A percentile compares a stretch with the other conserved stretches of the same genome.
Conservation (phyloP, 2,113 vertebrate genomes). For the Dipodomys merriami region DNA sequence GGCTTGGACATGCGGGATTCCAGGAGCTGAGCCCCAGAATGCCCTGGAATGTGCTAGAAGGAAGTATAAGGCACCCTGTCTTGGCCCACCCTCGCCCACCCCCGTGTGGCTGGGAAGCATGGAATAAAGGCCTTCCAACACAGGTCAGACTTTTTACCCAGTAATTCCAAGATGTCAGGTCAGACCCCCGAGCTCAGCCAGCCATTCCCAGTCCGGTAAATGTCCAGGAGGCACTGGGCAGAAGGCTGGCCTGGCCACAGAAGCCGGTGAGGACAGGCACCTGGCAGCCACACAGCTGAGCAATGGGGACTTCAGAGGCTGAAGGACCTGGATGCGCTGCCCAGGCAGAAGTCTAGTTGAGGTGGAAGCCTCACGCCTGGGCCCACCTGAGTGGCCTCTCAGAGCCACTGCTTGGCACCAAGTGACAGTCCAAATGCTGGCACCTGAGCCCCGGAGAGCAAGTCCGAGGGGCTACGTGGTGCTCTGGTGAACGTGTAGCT, state of each 20-base stretch:
- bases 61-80: slow-evolving; percentile 70
- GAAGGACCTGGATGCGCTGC: background rate
- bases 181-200: background rate
- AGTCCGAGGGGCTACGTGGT: background rate
- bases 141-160: fast-evolving
- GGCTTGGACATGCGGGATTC: slow-evolving; percentile 45
- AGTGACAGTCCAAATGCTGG: background rate
- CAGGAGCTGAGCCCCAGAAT: background rate
- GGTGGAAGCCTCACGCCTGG: background rate
- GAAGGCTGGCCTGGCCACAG: fast-evolving
- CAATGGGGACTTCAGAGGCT: background rate
- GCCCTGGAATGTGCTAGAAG: slow-evolving; percentile 70
- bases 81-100: background rate
- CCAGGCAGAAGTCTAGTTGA: background rate
- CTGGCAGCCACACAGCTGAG: background rate
- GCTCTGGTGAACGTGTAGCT: fast-evolving
- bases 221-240: background rate
- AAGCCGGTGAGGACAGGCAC: background rate
- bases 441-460: background rate
- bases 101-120: too few species aligned
- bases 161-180: background rate
- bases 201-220: background rate
- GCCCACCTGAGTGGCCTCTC: background rate
- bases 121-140: too few species aligned
- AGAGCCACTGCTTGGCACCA: background rate